Conservation (phyloP, 2,797 vertebrate species). For the Gorsachius magnificus region DNA sequence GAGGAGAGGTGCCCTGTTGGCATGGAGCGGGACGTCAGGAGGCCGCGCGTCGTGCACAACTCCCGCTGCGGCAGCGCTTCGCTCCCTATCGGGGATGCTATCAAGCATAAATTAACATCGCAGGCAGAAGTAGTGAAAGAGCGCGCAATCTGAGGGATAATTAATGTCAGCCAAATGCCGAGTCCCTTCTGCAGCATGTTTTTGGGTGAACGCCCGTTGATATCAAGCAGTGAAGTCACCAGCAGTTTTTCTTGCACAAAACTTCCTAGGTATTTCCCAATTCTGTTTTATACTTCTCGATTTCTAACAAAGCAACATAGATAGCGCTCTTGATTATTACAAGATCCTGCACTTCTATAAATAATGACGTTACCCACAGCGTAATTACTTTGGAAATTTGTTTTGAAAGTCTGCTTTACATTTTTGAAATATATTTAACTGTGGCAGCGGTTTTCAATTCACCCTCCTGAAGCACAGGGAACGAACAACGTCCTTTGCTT, state of each 20-base stretch:
- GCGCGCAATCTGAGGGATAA: background rate
- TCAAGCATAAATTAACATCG: background rate
- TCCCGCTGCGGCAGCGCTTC: background rate
- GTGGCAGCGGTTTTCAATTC: background rate
- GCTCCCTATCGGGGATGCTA: background rate
- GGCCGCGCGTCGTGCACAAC: background rate
- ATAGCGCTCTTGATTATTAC: background rate
- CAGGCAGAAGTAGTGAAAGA: background rate
- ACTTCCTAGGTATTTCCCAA: background rate
- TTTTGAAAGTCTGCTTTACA: background rate
- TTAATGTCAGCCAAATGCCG: background rate
- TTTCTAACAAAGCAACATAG: background rate
- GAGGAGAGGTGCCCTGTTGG: background rate
- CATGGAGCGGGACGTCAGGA: background rate
- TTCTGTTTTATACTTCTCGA: background rate
- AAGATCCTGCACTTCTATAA: background rate
- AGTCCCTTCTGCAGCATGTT: background rate
- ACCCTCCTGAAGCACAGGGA: background rate
- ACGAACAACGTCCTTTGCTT: background rate
- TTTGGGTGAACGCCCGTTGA: background rate
- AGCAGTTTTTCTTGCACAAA: background rate
- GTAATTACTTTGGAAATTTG: background rate
- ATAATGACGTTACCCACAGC: background rate
- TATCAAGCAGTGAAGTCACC: background rate
- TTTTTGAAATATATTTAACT: background rate